Base-by-base conservation (phyloP, 2,113 vertebrate species). In the Galemys pyrenaicus region DNA sequence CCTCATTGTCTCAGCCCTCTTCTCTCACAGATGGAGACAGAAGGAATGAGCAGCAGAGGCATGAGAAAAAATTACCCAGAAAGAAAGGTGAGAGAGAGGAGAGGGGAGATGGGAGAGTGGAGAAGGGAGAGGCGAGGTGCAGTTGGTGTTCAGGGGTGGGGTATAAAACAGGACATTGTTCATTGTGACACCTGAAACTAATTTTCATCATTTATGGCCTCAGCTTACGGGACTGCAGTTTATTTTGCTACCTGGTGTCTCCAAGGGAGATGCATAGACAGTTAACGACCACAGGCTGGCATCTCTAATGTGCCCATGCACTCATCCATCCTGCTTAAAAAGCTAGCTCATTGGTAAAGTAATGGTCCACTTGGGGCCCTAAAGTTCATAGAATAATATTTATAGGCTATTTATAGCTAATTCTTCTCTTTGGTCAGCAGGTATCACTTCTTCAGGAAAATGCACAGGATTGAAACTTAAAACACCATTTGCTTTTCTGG, bases 371-470 rank as follows among this genome's bases (percentile, higher is more conserved):
- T 24, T 10, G 41, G 85, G 49, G 51, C 62, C 35, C 28, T 86
- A 30, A 85, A 62, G 73, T 95, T 94, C 68, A 83, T 54, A 85
- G 87, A 88, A 56, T 93, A 81, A 64, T 91, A 94, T 95, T 94
- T 94, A 92, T 85, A 95, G 67, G 49, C 30, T 71, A 73, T 71
- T 90, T 11, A 77, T 85, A 78, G 87, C 51, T 92, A 84, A 89
- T 82, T 92, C 8, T 90, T 96, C 81, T 95, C 49, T 85, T 64
- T 91, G 92, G 68, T 77, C 60, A 90, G 44, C 8, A 92, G 44
- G 41, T 41, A 92, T 86, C 49, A 62, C 71, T 92, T 92, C 51
- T 90, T 87, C 92, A 91, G 64, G 65, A 54, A 95, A 95, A 67
- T 15, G 15, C 49, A 68, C 24, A 86, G 13, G 56, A 80, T 35